Base-by-base conservation (phyloP, 2,113 vertebrate species). In the Pipra filicauda region DNA sequence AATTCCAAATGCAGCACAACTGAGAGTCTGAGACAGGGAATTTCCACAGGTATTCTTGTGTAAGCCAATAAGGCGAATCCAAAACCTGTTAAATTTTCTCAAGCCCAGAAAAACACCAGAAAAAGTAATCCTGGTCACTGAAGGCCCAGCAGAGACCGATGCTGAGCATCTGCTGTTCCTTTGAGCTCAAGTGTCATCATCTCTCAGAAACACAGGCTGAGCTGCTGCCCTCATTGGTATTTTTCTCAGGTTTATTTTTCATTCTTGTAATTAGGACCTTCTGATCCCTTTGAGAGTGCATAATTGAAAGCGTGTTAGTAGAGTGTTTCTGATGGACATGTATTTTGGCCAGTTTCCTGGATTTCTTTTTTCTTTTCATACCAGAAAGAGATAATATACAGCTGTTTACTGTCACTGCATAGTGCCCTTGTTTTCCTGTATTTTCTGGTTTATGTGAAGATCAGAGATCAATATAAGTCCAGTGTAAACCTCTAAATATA, bases 181-280 rank as follows among this genome's bases (percentile, higher is more conserved):
- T 8, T 28, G 43, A 64, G 55, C 13, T 12, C 3, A 5, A 78
- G 57, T 33, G 48, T 80, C 64, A 86, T 52, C 44, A 72, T 35
- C 57, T 85, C 17, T 64, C 43, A 90, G 71, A 85, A 76, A 69
- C 31, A 44, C 22, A 85, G 62, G 22, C 27, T 75, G 49, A 83
- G 62, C 58, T 93, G 49, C 41, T 2, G 3, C n/a, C 19, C 52
- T 84, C 44, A 12, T 37, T 95, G 79, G 37, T 69, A 59, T 89
- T 95, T 96, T 91, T 61, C 61, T 93, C 93, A 91, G 83, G 83
- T 96, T 93, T 92, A 23, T 81, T 33, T 37, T 92, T 78, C 33
- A 14, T 57, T 92, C 73, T 57, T 72, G 33, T 93, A 92, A 94
- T 95, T 91, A 92, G 61, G 66, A 93, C 61, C 52, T 84, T 75